Evolutionary conservation across 1,140 invertebrate genomes (phyloP), one percentile per base, ranked within the genome.

Genomic region (Drosophila kohkoa): DNA sequence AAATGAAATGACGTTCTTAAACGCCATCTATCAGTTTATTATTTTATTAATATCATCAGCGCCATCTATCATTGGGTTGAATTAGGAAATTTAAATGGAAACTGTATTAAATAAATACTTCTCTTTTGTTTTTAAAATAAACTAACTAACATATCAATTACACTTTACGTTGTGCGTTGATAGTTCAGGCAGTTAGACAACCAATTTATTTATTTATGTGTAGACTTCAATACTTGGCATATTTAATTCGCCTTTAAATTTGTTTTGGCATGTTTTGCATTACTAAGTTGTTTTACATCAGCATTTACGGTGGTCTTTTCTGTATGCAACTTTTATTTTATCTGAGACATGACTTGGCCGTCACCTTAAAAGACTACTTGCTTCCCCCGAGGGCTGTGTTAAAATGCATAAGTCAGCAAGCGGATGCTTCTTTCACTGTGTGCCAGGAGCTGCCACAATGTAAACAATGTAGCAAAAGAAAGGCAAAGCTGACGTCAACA

Each of bases 381-480:
- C 8, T n/a, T 38, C 13, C 13, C 15, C 13, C 15, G 45, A 38
- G 32, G 30, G 43, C 45, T 16, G 16, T 28, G 30, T n/a, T 32
- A 45, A 69, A 69, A 62, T 41, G 35, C 55, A 43, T 10, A 30
- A 32, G 57, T 58, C 48, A 41, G 45, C 55, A 69, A 52, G 25
- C 13, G 54, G 41, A 8, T 20, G 15, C 11, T 46, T 11, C 58
- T 25, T 52, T 43, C 35, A 7, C 38, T 41, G 38, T 41, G 38
- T 62, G 57, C 28, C 46, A 69, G 11, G 25, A 69, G 35, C 45
- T 32, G 32, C 32, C 32, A 66, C 63, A 72, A 58, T 66, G 62
- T 52, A 43, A 58, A 66, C 63, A 72, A 25, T 58, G 63, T 46
- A 28, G 25, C 64, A 48, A 5, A 54, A 10, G 5, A 54, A 13